phyloP scores from a whole-genome alignment of 2,797 vertebrate genomes.

The Crypturellus tataupa region DNA sequence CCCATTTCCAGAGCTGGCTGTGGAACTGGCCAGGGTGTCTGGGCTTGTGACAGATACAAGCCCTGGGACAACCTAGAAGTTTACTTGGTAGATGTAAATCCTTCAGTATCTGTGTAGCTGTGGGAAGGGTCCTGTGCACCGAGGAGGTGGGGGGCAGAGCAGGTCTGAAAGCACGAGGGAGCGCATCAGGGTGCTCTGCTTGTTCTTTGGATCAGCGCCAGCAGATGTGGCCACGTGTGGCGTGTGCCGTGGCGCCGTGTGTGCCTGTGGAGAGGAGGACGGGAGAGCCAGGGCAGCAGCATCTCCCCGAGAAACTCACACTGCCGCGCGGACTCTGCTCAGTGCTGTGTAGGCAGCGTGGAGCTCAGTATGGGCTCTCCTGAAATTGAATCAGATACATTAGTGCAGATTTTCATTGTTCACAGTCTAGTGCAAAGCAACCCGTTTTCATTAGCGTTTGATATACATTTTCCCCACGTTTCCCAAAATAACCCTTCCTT shows the following conservation, averaged over 20 bases:
- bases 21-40: background rate
- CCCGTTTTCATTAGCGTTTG: background rate
- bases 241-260: background rate
- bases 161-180: background rate
- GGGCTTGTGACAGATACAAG: background rate
- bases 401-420: too few species aligned
- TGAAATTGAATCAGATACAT: too few species aligned
- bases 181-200: background rate
- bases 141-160: background rate
- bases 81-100: background rate
- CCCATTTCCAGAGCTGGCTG: background rate
- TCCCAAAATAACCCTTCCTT: constrained; percentile 31
- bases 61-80: background rate
- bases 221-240: background rate
- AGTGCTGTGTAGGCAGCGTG: too few species aligned
- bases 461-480: background rate
- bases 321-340: too few species aligned
- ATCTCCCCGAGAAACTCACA: too few species aligned
- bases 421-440: background rate
- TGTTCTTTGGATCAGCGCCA: background rate
- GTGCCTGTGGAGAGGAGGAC: background rate
- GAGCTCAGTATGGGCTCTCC: too few species aligned
- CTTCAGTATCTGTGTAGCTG: background rate
- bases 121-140: background rate
- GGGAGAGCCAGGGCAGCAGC: background rate